Percentiles rank a stretch among this genome's conserved stretches.
Conservation (phyloP, 2,888 invertebrate species). For the Coelinius sp. region DNA sequence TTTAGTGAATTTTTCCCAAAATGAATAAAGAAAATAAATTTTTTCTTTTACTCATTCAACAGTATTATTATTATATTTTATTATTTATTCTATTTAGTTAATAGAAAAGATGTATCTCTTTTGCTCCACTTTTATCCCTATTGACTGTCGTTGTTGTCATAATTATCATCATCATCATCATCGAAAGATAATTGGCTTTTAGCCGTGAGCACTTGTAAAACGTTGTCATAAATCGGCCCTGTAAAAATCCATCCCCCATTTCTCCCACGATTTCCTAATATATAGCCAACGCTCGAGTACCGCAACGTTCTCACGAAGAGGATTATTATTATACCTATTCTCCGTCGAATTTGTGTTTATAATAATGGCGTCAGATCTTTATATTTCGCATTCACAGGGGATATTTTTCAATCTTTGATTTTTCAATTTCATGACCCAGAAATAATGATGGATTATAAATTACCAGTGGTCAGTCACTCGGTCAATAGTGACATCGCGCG, state of each 20-base stretch:
- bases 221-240: slow-evolving; percentile 49
- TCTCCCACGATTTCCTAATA: slow-evolving; percentile 46
- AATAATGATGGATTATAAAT: too few relatives aligned
- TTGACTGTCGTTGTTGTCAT: slow-evolving; percentile 19
- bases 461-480: too few relatives aligned
- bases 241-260: slow-evolving; percentile 49
- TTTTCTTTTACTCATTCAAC: too few relatives aligned
- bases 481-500: slow-evolving; percentile 57
- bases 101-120: neutral
- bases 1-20: too few relatives aligned
- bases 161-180: neutral
- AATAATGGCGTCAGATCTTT: neutral
- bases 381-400: neutral
- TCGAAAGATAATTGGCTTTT: slow-evolving; percentile 4
- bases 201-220: slow-evolving; percentile 44
- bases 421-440: too few relatives aligned
- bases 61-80: too few relatives aligned
- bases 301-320: slow-evolving; percentile 43
- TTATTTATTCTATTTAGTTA: too few relatives aligned
- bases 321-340: neutral
- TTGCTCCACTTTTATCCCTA: slow-evolving; percentile 22
- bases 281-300: slow-evolving; percentile 26
- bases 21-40: too few relatives aligned
- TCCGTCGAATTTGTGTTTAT: neutral
- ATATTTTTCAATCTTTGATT: too few relatives aligned